Base-by-base conservation (phyloP, 2,797 vertebrate genomes). In the Myotis pilosus region DNA sequence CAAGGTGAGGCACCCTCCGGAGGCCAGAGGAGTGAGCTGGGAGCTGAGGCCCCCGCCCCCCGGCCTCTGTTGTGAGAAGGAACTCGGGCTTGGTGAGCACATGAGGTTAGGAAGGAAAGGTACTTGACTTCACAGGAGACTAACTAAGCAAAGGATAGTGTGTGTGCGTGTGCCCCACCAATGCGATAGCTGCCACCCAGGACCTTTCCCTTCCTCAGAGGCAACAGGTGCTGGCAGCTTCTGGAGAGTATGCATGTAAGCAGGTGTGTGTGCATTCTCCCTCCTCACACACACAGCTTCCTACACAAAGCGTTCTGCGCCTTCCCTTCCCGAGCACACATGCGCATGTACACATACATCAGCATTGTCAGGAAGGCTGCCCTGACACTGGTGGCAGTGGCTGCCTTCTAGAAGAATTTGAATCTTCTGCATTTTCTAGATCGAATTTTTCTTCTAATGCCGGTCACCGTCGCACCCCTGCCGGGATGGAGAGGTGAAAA, bases 1-100 rank as follows among this genome's bases (percentile, higher is more conserved):
- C 97, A 99, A 99, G 99, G 99, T 99, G 95, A 96, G 98, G 6
- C 6, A 0, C 44, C 28, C 0, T 49, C 53, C 5, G 0, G n/a
- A 13, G 28, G 30, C 41, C 47, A 8, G 19, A 20, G 28, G 74
- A 2, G 33, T 22, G 78, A 17, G 57, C 25, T 6, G 33, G 44
- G 23, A 55, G n/a, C 41, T 10, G 36, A 28, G 72, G n/a, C 6
- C 55, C 57, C 36, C 36, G 36, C 36, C 36, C 53, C 66, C 4
- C 7, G 41, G 38, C 28, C 64, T 16, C 44, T 20, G 47, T 25
- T 23, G 12, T 36, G 3, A n/a, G 25, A 9, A 7, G 38, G 17
- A 49, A 15, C 20, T 41, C 60, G 51, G 66, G 25, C 47, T 36
- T n/a, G 36, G 36, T 33, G 76, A 19, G 75, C 16, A 30, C 20